A percentile compares a stretch with the other conserved stretches of the same genome.
Evolutionary conservation across 2,797 vertebrate genomes (phyloP).

Genomic region (Myoxocephalus aenaeus): DNA sequence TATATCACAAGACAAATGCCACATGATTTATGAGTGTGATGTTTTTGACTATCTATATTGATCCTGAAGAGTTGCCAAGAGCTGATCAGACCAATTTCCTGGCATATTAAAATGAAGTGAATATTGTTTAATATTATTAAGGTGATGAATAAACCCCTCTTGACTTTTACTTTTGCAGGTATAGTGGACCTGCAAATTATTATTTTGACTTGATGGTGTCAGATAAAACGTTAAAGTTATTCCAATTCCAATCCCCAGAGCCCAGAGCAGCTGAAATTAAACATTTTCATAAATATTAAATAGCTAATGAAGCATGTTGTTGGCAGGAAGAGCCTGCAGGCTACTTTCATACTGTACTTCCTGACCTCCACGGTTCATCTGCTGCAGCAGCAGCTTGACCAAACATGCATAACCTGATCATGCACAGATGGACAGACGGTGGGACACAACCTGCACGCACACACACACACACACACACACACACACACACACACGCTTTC

Average conservation of each 20-base stretch:
- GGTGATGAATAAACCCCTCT: too few relatives aligned
- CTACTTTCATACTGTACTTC: conserved; percentile 5
- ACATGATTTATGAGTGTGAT: too few relatives aligned
- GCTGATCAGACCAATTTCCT: too few relatives aligned
- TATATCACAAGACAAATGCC: too few relatives aligned
- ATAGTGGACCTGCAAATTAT: background rate
- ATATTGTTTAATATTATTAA: background rate
- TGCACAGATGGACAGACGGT: conserved; percentile 43
- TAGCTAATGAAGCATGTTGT: background rate
- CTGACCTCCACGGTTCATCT: conserved; percentile 38
- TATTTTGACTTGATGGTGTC: background rate
- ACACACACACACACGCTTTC: conserved; percentile 1
- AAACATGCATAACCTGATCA: conserved; percentile 36
- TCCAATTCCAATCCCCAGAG: too few relatives aligned
- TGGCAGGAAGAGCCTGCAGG: background rate
- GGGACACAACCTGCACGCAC: conserved; percentile 1
- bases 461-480: background rate
- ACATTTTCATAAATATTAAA: background rate
- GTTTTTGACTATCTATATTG: too few relatives aligned
- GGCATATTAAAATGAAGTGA: too few relatives aligned
- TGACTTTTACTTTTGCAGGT: background rate
- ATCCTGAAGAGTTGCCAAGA: too few relatives aligned
- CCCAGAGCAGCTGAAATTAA: background rate
- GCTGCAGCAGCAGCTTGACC: conserved; percentile 35
- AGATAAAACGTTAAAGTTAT: background rate